Base-by-base conservation (phyloP, 2,888 invertebrate genomes). In the Hypolimnas misippus region DNA sequence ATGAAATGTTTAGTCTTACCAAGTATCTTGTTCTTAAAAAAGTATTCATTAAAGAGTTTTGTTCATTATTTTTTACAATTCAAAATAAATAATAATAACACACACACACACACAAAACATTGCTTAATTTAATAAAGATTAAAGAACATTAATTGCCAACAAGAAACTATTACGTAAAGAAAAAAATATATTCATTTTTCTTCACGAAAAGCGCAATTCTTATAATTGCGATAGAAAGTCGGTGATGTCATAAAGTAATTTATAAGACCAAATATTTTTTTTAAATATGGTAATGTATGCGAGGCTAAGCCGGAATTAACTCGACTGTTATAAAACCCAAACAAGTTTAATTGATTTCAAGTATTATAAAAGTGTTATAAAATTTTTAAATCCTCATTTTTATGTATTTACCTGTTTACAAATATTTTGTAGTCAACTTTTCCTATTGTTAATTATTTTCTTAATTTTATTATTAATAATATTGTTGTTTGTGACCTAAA, bases 221-320 rank as follows among this genome's bases (percentile, higher is more conserved):
- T n/a, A 51, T 25, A 51, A 29, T 42, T 21, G 46, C 25, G 35
- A 59, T 59, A 59, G 59, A 59, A 59, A 59, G 53, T 59, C 33
- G 16, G 35, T 59, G 35, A 53, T 33, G 42, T n/a, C n/a, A n/a
- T 25, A 38, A 59, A 44, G 44, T 46, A 33, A 53, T 46, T 59
- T 46, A 31, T 31, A 38, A 53, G 25, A 44, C 33, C n/a, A n/a
- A 10, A 53, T 42, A 35, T 46, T 52, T 35, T 42, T 53, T 59
- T 52, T 35, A 16, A 53, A 53, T 59, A 61, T 61, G 61, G 7
- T 61, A 61, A 61, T 61, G 5, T 40, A 61, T 61, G 55, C 49
- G 8, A 54, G 50, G 2, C 61, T 51, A 31, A 42, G 42, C 31
- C 55, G 50, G 49, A 51, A 35, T 50, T n/a, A n/a, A n/a, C n/a